A percentile compares a stretch with the other conserved stretches of the same genome.
Conservation (phyloP, 2,888 invertebrate genomes). For the Ormyrus thymus region DNA sequence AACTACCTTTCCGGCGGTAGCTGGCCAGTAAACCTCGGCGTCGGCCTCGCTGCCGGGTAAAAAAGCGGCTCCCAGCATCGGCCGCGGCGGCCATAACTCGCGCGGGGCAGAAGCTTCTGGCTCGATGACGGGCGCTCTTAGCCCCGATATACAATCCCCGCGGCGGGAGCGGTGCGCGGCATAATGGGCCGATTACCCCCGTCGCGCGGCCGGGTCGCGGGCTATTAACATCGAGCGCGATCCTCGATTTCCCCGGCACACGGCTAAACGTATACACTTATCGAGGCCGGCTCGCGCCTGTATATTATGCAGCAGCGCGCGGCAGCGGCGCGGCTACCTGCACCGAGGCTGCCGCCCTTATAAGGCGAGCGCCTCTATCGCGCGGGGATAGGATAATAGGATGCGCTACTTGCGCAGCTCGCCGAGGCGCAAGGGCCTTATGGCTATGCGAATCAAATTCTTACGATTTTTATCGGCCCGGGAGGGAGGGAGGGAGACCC, state of each 20-base stretch:
- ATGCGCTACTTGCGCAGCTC: conserved; percentile 27
- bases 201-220: conserved; percentile 16
- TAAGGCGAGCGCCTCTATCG: conserved; percentile 28
- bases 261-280: conserved; percentile 4
- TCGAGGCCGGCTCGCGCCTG: conserved; percentile 10
- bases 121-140: too few relatives aligned
- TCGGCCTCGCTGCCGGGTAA: background rate
- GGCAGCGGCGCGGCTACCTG: background rate
- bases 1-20: too few relatives aligned
- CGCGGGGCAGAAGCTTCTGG: too few relatives aligned
- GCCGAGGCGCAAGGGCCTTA: background rate
- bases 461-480: conserved; percentile 18
- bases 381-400: conserved; percentile 38
- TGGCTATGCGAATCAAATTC: conserved; percentile 17
- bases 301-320: conserved; percentile 17
- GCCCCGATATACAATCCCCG: background rate
- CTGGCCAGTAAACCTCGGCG: background rate
- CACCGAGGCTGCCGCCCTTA: conserved; percentile 17
- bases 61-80: background rate
- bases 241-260: conserved; percentile 24
- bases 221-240: conserved; percentile 39
- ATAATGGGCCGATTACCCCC: conserved; percentile 48
- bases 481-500: too few relatives aligned
- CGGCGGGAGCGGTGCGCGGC: background rate
- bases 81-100: too few relatives aligned